Evolutionary conservation across 2,113 vertebrate genomes (phyloP).

Genomic region (Delphinapterus leucas): DNA sequence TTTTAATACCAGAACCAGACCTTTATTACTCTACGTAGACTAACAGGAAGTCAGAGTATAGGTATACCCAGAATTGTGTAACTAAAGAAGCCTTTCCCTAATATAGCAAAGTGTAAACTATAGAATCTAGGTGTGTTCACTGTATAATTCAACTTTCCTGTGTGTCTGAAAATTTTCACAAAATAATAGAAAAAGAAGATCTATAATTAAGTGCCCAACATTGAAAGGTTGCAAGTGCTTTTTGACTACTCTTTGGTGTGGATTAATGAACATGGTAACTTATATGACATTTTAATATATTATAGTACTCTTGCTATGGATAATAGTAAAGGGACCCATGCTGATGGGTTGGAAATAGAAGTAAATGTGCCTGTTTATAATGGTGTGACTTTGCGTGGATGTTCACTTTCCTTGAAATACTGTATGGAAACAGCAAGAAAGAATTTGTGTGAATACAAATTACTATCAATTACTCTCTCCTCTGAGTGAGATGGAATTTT

Average conservation of each 20-base stretch:
- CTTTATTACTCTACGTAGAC: background rate
- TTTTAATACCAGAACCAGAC: slow-evolving; percentile 2
- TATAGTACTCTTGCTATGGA: background rate
- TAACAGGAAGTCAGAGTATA: background rate
- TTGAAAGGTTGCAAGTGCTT: background rate
- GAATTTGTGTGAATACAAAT: background rate
- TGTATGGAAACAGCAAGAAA: background rate
- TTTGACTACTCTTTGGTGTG: background rate
- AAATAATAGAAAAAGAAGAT: background rate
- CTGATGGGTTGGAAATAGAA: background rate
- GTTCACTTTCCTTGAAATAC: background rate
- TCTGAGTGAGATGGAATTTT: background rate
- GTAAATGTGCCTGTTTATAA: background rate
- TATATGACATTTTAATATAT: background rate
- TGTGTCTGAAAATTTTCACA: background rate
- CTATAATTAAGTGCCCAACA: background rate
- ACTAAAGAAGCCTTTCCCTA: background rate
- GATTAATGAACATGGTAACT: background rate
- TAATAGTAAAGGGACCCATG: background rate
- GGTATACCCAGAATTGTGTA: background rate
- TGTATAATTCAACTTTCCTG: background rate
- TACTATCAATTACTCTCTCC: background rate
- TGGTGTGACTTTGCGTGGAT: background rate
- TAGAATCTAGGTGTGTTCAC: slow-evolving; percentile 3
- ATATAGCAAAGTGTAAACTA: background rate